phyloP scores from a whole-genome alignment of 2,797 vertebrate species.

The Microchirus variegatus region DNA sequence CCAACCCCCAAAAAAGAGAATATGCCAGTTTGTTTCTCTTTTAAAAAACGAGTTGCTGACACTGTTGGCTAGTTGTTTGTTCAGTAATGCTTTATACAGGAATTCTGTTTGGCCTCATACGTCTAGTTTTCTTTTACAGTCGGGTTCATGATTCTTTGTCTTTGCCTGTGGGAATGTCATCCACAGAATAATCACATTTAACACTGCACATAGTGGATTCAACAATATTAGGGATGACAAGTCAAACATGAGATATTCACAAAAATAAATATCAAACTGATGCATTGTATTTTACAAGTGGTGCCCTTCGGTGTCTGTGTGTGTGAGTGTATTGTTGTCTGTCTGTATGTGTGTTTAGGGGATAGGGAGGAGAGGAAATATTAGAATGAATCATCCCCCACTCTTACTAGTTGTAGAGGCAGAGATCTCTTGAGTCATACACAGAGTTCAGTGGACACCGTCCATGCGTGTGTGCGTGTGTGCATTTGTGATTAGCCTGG shows the following conservation, averaged over 20 bases:
- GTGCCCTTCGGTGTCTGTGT: constrained; percentile 57
- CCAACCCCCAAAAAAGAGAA: not conserved
- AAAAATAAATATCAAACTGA: constrained; percentile 75
- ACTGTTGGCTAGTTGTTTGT: not conserved
- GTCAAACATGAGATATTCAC: constrained; percentile 68
- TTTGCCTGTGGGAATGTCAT: constrained; percentile 72
- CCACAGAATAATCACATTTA: constrained; percentile 42
- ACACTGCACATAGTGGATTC: constrained; percentile 35
- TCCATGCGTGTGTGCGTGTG: constrained; percentile 44
- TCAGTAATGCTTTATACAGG: constrained; percentile 6
- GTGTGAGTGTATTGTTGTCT: constrained; percentile 1
- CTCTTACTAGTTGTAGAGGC: constrained; percentile 31
- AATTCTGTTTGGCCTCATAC: constrained; percentile 4
- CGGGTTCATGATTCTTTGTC: constrained; percentile 45
- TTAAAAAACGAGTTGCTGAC: not conserved
- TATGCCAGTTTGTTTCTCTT: not conserved
- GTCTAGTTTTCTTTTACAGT: constrained; percentile 18
- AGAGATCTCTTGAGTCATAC: constrained; percentile 42
- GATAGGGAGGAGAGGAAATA: not conserved
- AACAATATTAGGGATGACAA: constrained; percentile 64
- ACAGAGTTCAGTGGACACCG: constrained; percentile 51
- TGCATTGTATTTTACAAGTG: constrained; percentile 62
- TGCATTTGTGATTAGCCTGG: constrained; percentile 9
- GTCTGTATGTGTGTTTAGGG: constrained; percentile 11
- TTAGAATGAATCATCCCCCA: constrained; percentile 57